Evolutionary conservation across 1,140 invertebrate species (phyloP).

Genomic region (Lasioglossum albipes): DNA sequence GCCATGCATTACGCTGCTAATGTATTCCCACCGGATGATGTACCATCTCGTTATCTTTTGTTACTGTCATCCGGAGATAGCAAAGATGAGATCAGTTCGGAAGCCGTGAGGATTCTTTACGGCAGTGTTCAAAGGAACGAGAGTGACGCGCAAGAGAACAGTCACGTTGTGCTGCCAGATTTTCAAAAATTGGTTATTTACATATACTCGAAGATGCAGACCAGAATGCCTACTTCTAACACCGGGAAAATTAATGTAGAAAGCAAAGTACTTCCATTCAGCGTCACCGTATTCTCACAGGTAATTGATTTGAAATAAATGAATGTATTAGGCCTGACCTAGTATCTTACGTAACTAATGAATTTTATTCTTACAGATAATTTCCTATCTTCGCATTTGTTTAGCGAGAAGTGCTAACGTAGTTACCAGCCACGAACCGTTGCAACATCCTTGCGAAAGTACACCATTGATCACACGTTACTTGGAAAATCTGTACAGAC

Average conservation of each 20-base stretch:
- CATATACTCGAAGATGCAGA: conserved; percentile 83
- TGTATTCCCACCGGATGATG: conserved; percentile 90
- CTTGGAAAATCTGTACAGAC: conserved; percentile 77
- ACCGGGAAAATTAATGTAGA: conserved; percentile 80
- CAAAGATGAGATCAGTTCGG: conserved; percentile 88
- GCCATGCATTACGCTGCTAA: conserved; percentile 90
- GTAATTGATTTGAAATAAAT: conserved; percentile 66
- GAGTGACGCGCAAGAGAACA: conserved; percentile 65
- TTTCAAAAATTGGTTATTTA: conserved; percentile 84
- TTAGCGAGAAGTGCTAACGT: conserved; percentile 82
- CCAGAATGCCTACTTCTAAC: conserved; percentile 81
- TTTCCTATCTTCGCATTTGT: conserved; percentile 89
- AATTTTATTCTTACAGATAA: conserved; percentile 81
- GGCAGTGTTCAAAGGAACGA: conserved; percentile 81
- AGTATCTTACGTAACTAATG: neutral
- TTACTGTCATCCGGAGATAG: conserved; percentile 92
- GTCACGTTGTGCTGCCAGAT: conserved; percentile 72
- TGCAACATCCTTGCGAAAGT: conserved; percentile 83
- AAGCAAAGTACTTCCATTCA: conserved; percentile 81
- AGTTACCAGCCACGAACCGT: conserved; percentile 70
- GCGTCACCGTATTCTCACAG: conserved; percentile 78
- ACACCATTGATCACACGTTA: conserved; percentile 84
- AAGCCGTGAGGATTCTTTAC: conserved; percentile 87
- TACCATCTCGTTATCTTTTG: conserved; percentile 90
- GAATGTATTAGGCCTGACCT: too few species aligned